Conservation (phyloP, 2,113 vertebrate species). For the Deroptyus accipitrinus region DNA sequence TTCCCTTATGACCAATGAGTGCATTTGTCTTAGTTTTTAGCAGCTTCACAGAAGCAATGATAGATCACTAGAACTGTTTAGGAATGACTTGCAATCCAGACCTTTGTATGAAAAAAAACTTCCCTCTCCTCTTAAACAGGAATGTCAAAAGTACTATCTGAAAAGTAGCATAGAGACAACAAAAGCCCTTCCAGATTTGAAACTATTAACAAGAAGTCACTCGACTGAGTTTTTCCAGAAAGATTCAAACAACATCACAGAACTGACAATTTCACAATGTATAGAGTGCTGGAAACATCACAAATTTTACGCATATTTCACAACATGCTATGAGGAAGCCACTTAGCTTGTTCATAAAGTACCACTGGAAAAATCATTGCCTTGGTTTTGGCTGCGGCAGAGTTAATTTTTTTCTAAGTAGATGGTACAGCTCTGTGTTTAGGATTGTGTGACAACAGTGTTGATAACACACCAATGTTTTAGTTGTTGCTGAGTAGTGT, state of each 20-base stretch:
- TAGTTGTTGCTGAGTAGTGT: background rate
- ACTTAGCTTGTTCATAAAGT: background rate
- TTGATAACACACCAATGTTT: background rate
- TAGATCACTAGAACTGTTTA: background rate
- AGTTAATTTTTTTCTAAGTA: background rate
- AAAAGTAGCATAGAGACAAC: background rate
- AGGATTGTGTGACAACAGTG: rapidly evolving
- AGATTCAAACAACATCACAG: background rate
- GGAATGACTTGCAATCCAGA: background rate
- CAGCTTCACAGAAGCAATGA: background rate
- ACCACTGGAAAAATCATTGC: background rate
- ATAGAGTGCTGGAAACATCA: background rate
- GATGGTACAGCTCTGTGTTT: background rate
- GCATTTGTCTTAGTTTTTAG: background rate
- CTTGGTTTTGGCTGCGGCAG: background rate
- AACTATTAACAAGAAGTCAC: background rate
- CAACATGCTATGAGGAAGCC: rapidly evolving
- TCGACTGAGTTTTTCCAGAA: background rate
- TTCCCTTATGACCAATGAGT: background rate
- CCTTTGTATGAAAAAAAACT: background rate
- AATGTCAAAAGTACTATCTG: background rate
- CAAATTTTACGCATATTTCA: background rate
- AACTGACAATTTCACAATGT: background rate
- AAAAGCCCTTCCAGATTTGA: background rate
- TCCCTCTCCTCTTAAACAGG: background rate